Evolutionary conservation across 2,888 invertebrate genomes (phyloP).

Genomic region (Eristalinus sepulchralis): DNA sequence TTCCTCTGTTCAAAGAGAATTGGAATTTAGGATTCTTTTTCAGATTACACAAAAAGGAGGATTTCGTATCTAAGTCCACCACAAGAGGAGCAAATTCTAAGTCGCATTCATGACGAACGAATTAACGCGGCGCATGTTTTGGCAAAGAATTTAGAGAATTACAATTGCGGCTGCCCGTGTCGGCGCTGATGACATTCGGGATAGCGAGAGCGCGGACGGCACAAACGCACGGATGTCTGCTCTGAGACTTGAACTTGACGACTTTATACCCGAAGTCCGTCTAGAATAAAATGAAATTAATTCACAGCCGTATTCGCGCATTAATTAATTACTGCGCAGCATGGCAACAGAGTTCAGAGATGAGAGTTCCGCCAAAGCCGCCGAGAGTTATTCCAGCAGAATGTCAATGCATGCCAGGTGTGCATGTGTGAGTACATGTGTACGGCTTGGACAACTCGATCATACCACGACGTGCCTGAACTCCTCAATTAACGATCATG

Average conservation of each 20-base stretch:
- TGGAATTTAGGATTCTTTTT: no score
- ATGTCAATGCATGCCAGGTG: background rate
- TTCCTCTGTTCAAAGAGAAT: no score
- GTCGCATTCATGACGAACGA: no score
- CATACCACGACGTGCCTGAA: slow-evolving; percentile 25
- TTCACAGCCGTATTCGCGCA: background rate
- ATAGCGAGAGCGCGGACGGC: background rate
- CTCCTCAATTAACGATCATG: slow-evolving; percentile 8
- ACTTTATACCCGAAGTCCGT: background rate
- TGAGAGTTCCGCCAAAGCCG: background rate
- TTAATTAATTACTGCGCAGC: background rate
- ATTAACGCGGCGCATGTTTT: background rate
- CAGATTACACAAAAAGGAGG: no score
- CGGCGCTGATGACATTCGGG: background rate
- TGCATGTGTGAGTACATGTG: background rate
- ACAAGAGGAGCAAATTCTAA: no score
- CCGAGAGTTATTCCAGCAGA: background rate
- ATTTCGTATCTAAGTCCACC: no score
- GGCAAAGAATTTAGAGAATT: background rate
- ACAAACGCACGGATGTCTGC: background rate
- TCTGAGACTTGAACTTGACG: background rate
- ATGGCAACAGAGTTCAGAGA: background rate
- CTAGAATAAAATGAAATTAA: background rate
- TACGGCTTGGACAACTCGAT: background rate
- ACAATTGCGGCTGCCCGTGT: background rate